These are phyloP conservation scores for Phyllostomus discolor DNA, from an alignment of 2,113 vertebrate genomes.

Conservation along the genomic window DNA sequence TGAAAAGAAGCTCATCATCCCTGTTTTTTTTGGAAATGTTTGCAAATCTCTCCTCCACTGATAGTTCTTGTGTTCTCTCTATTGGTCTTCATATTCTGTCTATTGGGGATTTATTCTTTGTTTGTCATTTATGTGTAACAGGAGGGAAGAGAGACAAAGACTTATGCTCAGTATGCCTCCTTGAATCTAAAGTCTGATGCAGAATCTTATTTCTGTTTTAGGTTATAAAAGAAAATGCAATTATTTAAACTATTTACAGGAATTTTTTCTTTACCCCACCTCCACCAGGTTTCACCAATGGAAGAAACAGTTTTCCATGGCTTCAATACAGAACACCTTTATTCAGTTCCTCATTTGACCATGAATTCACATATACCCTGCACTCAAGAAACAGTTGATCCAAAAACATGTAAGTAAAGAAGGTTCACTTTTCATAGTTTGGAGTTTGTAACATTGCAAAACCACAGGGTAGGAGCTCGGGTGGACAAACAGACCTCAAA, in stretches of 20 bases:
- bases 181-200: neutral
- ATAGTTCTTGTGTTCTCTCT: neutral
- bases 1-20: neutral
- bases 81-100: neutral
- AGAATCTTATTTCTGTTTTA: neutral
- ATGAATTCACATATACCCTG: neutral
- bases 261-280: neutral
- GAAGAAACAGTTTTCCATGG: conserved; percentile 57
- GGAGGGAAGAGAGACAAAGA: neutral
- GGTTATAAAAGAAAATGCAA: neutral
- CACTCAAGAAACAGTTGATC: conserved; percentile 45
- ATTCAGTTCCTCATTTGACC: conserved; percentile 18
- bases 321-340: conserved; percentile 34
- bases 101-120: neutral
- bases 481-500: neutral
- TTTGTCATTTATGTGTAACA: neutral
- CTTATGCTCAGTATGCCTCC: neutral
- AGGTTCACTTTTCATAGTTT: neutral
- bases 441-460: neutral
- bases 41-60: neutral
- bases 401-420: conserved; percentile 78
- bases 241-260: neutral
- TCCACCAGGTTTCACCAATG: conserved; percentile 67
- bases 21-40: neutral
- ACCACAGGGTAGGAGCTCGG: neutral